These are phyloP conservation scores for Boleophthalmus pectinirostris DNA, from an alignment of 2,113 vertebrate species.

Conservation along the genomic window DNA sequence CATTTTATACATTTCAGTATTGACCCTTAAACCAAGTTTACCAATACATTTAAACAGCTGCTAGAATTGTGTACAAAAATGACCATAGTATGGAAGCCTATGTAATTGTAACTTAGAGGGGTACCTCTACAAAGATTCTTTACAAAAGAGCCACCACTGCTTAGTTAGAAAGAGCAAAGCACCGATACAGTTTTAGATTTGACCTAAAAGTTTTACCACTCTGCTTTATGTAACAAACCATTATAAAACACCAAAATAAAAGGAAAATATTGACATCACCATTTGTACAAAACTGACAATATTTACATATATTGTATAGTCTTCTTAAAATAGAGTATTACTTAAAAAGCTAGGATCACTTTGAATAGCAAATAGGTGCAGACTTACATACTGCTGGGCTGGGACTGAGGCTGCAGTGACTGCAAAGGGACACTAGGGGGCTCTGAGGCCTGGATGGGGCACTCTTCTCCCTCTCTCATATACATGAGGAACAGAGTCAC, in stretches of 20 bases:
- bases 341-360: constrained; percentile 48
- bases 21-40: neutral
- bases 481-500: constrained; percentile 93
- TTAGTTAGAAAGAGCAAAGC: neutral
- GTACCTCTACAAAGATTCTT: neutral
- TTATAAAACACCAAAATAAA: constrained; percentile 39
- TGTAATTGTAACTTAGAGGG: neutral
- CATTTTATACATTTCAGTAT: too few species aligned
- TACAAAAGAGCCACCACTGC: neutral
- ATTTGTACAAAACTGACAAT: constrained; percentile 49
- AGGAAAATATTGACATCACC: neutral
- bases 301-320: constrained; percentile 62
- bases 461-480: constrained; percentile 78
- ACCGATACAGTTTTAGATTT: neutral
- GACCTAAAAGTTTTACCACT: neutral
- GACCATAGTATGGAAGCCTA: neutral
- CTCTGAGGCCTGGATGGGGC: constrained; percentile 78
- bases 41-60: neutral
- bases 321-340: constrained; percentile 58
- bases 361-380: constrained; percentile 14
- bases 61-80: neutral
- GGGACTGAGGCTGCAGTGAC: constrained; percentile 81
- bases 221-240: neutral
- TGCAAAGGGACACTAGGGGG: constrained; percentile 66
- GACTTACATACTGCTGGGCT: constrained; percentile 84